These are phyloP conservation scores for Campoletis sonorensis DNA, from an alignment of 1,140 invertebrate species.

Conservation along the genomic window DNA sequence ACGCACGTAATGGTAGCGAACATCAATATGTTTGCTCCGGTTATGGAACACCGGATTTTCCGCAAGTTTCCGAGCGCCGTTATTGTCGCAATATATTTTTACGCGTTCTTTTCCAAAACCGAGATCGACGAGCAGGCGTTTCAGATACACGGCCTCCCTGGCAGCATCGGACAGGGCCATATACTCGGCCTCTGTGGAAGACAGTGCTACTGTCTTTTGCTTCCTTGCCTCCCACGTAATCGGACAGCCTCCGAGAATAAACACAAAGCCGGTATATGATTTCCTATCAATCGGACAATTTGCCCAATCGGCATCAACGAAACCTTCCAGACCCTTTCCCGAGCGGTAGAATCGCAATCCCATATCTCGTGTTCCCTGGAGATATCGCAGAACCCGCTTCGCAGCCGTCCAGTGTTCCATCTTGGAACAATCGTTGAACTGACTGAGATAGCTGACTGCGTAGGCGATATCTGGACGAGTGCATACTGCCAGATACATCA, in stretches of 20 bases:
- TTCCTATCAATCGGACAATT: neutral
- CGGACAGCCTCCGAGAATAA: neutral
- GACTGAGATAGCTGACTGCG: conserved; percentile 55
- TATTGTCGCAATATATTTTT: conserved; percentile 42
- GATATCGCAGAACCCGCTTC: conserved; percentile 52
- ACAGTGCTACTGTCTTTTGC: neutral
- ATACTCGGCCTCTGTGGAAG: neutral
- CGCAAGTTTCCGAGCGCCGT: conserved; percentile 36
- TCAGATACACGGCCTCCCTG: conserved; percentile 1
- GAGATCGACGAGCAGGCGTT: conserved; percentile 10
- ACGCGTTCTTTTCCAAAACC: neutral
- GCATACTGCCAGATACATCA: conserved; percentile 39
- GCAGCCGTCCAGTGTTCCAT: conserved; percentile 47
- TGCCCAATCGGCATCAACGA: conserved; percentile 5
- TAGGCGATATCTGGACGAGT: conserved; percentile 68
- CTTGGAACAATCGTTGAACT: conserved; percentile 52
- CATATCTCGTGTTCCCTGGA: neutral
- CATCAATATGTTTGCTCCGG: conserved; percentile 42
- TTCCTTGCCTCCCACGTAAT: neutral
- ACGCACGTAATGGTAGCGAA: conserved; percentile 45
- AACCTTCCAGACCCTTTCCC: neutral
- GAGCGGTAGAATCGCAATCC: neutral
- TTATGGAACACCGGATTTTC: conserved; percentile 39
- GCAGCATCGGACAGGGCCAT: conserved; percentile 41
- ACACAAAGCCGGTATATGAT: neutral